Evolutionary conservation across 2,113 vertebrate genomes (phyloP), one percentile per base, ranked within the genome.

Genomic region (Cyprinodon variegatus): DNA sequence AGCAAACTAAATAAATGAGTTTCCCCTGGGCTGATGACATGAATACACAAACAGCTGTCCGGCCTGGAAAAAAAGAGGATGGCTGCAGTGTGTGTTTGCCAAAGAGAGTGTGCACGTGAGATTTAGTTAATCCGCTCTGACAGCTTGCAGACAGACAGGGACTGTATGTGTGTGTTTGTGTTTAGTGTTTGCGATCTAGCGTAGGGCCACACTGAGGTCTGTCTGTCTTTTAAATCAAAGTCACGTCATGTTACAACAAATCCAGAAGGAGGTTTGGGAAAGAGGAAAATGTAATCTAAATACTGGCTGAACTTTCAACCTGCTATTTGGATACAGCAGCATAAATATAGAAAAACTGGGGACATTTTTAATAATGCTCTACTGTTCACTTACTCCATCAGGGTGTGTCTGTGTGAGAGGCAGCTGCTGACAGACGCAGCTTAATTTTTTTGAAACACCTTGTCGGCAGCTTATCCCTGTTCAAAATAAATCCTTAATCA

Each of bases 31-130:
- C 69, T 14, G 67, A 76, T 22, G 75, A 77, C 61, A 43, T 41
- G 57, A 72, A 77, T 13, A 66, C 70, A 83, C 73, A 69, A 87
- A 83, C 85, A 88, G 79, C 84, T 89, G 87, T 87, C 53, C 83
- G 61, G 78, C 70, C 22, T 4, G 77, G 75, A 83, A 78, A 61
- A 29, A 76, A 80, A 74, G 72, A 80, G 76, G 73, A 73, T 29
- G 65, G 68, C 68, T 78, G 74, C 71, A 59, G 59, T 2, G 37
- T 1, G 53, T 50, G 68, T 65, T 62, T 61, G 46, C 65, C 29
- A 29, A 39, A 13, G 46, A 14, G 20, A 17, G 45, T 29, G 59
- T 57, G 68, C 78, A 78, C 65, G 62, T 74, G 79, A 71, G 68
- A 37, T 69, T 37, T 63, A 60, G 72, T 75, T 84, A 84, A 87